A percentile compares a stretch with the other conserved stretches of the same genome.
Conservation (phyloP, 1,140 invertebrate genomes). For the Euura lappo region DNA sequence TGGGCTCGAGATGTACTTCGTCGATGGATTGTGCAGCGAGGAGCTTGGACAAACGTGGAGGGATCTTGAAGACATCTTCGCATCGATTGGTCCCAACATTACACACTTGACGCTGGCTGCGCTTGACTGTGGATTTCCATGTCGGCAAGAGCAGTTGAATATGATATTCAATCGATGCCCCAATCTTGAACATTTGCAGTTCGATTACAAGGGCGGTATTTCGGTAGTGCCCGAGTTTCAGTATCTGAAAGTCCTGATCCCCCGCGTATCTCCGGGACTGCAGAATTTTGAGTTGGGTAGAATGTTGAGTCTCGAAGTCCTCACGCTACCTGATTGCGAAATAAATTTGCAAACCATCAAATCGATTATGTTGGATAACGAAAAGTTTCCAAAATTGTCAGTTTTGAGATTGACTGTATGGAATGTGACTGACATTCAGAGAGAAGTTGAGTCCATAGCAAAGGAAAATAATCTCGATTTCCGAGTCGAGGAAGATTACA, state of each 20-base stretch:
- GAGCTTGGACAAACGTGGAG: neutral
- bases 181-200: neutral
- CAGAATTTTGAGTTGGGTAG: neutral
- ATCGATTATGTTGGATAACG: neutral
- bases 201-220: neutral
- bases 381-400: neutral
- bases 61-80: neutral
- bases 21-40: neutral
- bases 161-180: neutral
- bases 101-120: neutral
- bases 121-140: neutral
- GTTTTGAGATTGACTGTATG: neutral
- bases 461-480: too few species aligned
- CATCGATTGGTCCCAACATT: neutral
- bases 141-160: neutral
- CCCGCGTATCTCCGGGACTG: neutral
- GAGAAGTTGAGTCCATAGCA: too few species aligned
- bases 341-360: neutral
- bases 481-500: too few species aligned
- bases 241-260: neutral
- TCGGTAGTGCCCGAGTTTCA: neutral
- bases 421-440: neutral
- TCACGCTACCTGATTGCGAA: neutral
- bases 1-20: neutral
- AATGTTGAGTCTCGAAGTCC: neutral